Percentiles rank a stretch among this genome's conserved stretches.
These are phyloP conservation scores for Temnothorax ravouxi DNA, from an alignment of 2,888 invertebrate genomes.

Conservation along the genomic window DNA sequence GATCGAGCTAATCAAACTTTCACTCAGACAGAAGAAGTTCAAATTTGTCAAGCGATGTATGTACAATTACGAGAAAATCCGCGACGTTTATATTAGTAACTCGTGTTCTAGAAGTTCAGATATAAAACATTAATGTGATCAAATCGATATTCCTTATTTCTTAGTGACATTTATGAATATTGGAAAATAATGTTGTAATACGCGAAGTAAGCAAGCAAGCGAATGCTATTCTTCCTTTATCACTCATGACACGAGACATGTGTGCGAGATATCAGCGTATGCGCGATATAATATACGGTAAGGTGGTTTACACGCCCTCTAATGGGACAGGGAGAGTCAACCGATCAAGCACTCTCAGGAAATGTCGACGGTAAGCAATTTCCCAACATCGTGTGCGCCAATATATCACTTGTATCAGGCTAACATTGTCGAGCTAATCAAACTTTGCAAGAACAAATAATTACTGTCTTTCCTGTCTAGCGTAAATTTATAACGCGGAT, in stretches of 20 bases:
- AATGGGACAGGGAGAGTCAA: slow-evolving; percentile 60
- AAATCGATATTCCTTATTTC: neutral
- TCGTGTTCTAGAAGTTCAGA: slow-evolving; percentile 2
- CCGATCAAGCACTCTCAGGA: slow-evolving; percentile 60
- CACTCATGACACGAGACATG: slow-evolving; percentile 50
- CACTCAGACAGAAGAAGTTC: neutral
- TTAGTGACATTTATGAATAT: neutral
- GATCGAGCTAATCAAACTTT: slow-evolving; percentile 1
- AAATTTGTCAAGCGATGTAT: neutral
- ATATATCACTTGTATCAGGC: slow-evolving; percentile 37
- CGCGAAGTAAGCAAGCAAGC: slow-evolving; percentile 20
- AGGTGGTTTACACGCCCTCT: slow-evolving; percentile 65
- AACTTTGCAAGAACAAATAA: slow-evolving; percentile 49
- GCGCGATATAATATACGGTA: slow-evolving; percentile 60
- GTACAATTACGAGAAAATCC: neutral
- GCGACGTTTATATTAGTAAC: neutral
- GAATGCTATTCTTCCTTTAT: slow-evolving; percentile 54
- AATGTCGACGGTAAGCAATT: slow-evolving; percentile 67
- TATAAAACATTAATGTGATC: neutral
- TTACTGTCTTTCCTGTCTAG: slow-evolving; percentile 34
- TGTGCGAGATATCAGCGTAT: neutral
- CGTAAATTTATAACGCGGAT: slow-evolving; percentile 6
- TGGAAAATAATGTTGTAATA: neutral
- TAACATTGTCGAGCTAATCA: slow-evolving; percentile 50
- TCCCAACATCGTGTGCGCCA: slow-evolving; percentile 29